These are phyloP conservation scores for Neomonachus schauinslandi DNA, from an alignment of 2,113 vertebrate species.

Conservation along the genomic window DNA sequence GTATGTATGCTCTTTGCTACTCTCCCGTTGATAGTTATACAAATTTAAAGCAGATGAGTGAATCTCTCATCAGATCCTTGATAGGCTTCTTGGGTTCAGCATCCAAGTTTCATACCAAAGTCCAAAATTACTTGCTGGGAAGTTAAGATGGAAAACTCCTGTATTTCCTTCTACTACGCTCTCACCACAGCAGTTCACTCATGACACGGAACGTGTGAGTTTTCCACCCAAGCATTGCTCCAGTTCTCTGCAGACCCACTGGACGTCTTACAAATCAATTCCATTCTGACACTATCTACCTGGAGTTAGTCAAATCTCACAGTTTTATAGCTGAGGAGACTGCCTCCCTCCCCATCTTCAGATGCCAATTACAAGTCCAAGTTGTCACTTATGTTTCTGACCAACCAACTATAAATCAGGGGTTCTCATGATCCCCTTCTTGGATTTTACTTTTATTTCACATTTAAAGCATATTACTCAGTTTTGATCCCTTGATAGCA, in stretches of 20 bases:
- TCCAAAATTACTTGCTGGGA: not conserved
- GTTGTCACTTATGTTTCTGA: not conserved
- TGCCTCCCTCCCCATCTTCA: not conserved
- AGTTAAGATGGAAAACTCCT: constrained; percentile 55
- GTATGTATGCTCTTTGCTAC: not conserved
- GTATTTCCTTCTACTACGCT: not conserved
- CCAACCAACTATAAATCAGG: not conserved
- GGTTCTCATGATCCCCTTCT: not conserved
- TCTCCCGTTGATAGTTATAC: not conserved
- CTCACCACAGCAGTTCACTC: not conserved
- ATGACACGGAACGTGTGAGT: not conserved
- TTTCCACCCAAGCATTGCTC: not conserved
- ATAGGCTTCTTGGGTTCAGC: not conserved
- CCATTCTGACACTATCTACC: not conserved
- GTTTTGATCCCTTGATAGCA: not conserved
- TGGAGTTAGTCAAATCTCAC: not conserved
- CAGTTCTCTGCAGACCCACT: not conserved
- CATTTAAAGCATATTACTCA: not conserved
- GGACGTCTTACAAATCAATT: not conserved
- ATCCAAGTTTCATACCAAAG: not conserved
- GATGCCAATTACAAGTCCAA: not conserved
- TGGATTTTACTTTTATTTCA: not conserved
- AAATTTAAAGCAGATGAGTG: not conserved
- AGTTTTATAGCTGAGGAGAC: not conserved
- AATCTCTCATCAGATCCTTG: not conserved